Conservation (phyloP, 2,113 vertebrate species). For the Indicator indicator region DNA sequence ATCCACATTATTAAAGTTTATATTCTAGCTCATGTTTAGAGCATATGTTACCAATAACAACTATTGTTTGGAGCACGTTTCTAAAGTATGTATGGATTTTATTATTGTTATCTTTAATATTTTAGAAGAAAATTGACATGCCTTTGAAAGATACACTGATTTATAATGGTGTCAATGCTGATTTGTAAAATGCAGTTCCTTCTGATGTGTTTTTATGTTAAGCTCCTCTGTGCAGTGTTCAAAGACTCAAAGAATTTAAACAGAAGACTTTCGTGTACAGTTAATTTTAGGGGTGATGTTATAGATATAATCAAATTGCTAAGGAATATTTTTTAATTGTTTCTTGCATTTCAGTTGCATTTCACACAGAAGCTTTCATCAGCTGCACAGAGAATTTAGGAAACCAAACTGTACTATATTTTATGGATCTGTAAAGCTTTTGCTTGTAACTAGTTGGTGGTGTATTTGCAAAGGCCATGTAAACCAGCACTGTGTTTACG, state of each 20-base stretch:
- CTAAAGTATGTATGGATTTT: neutral
- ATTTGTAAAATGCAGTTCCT: neutral
- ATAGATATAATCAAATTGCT: neutral
- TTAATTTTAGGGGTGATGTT: neutral
- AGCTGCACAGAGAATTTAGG: neutral
- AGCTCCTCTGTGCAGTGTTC: neutral
- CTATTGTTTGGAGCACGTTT: neutral
- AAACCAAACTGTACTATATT: neutral
- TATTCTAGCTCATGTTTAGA: neutral
- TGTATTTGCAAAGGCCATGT: neutral
- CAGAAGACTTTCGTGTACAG: neutral
- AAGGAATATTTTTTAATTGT: neutral
- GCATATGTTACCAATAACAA: neutral
- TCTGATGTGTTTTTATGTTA: neutral
- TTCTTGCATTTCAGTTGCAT: neutral
- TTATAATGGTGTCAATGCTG: neutral
- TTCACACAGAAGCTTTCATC: neutral
- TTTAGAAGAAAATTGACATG: neutral
- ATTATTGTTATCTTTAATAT: slow-evolving; percentile 1
- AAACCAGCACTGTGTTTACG: slow-evolving; percentile 5
- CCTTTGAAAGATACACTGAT: neutral
- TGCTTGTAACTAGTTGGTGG: neutral
- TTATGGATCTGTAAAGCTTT: slow-evolving; percentile 21
- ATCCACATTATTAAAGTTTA: neutral
- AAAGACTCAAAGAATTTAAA: neutral